Evolutionary conservation across 2,113 vertebrate species (phyloP), one percentile per base, ranked within the genome.

Genomic region (Limanda limanda): DNA sequence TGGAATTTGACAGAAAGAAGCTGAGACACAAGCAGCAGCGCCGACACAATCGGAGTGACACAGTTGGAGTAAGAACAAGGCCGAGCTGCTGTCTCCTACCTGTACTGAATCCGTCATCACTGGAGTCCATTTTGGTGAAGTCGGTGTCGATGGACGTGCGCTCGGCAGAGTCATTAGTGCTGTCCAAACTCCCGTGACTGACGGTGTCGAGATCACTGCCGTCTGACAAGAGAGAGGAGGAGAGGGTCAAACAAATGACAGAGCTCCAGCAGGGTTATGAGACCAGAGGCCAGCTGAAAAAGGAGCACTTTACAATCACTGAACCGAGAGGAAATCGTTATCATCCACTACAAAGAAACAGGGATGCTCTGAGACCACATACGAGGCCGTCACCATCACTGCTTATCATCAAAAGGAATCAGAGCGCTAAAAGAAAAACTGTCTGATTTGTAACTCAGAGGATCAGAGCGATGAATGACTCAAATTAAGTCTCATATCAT

Each of bases 131-230:
- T 93, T 93, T 96, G 76, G 93, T 94, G 90, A 95, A 95, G 91
- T 96, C 95, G 0, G 92, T 90, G 89, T 93, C 95, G 79, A 96
- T 95, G 73, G 95, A 93, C 25, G 91, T 92, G 79, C 94, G 95
- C 79, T 97, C 96, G 52, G 90, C 93, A 51, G 93, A 93, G 90
- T 96, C 95, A 86, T 95, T 95, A 81, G 92, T 89, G 68, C 96
- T 96, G 92, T 97, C 96, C 92, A 96, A 87, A 90, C 95, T 96
- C 86, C 95, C 96, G 64, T 96, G 95, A 83, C 95, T 96, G 89
- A 96, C 93, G 40, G 95, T 95, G 92, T 96, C 95, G 64, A 95
- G 93, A 91, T 97, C 96, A 76, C 95, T 96, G 90, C 94, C 92
- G 75, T 96, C 96, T 96, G 91, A 72, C 82, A 74, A 79, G 71